These are phyloP conservation scores for Aelia acuminata DNA, from an alignment of 2,888 invertebrate species.

Conservation along the genomic window DNA sequence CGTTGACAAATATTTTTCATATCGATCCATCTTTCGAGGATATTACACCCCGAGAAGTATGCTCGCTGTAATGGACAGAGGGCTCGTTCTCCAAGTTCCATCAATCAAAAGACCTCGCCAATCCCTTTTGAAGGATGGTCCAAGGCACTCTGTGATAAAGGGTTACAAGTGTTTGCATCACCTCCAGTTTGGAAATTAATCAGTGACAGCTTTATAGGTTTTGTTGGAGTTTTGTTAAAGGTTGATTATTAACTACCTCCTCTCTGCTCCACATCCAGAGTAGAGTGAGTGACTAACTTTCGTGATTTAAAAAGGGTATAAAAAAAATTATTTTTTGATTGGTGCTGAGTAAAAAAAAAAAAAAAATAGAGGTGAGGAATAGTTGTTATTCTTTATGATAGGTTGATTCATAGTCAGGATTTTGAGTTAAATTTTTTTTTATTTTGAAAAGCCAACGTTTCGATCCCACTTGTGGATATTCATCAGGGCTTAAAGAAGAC, in stretches of 20 bases:
- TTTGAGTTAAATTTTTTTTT: no score
- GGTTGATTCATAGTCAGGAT: no score
- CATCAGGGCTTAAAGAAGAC: no score
- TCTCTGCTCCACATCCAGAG: not conserved
- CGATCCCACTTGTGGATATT: no score
- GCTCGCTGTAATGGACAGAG: not conserved
- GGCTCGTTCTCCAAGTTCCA: not conserved
- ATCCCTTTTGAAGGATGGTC: slow-evolving; percentile 6
- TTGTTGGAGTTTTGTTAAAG: not conserved
- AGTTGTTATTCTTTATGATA: no score
- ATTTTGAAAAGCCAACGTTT: no score
- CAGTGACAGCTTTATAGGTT: slow-evolving; percentile 43
- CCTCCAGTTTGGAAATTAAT: slow-evolving; percentile 25
- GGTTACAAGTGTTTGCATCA: slow-evolving; percentile 26
- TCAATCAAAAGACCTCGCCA: slow-evolving; percentile 17
- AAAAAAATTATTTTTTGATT: no score
- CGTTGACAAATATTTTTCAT: not conserved
- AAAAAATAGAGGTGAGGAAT: no score
- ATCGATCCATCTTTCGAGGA: not conserved
- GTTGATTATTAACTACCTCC: not conserved
- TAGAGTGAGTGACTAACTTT: no score
- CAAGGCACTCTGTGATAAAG: not conserved
- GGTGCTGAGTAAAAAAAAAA: no score
- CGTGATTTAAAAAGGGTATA: no score
- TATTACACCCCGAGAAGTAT: not conserved